phyloP scores from a whole-genome alignment of 30 jellyfish, hydroid and myxozoan species.

The Chironex yamaguchii region DNA sequence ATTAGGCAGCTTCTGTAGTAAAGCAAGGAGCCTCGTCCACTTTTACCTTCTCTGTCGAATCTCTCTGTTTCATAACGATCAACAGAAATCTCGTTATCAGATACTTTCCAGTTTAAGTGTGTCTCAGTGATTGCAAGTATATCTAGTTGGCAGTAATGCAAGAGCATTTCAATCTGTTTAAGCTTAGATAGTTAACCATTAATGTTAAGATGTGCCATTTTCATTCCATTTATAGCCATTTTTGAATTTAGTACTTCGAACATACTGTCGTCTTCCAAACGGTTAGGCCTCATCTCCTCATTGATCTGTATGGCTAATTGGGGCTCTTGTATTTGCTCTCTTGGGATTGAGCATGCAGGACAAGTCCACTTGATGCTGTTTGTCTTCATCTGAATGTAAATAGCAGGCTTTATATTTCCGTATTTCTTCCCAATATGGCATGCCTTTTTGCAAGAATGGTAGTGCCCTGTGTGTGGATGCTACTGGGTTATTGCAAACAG shows the following conservation, averaged over 20 bases:
- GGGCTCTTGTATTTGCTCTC: constrained; percentile 32
- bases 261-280: constrained; percentile 13
- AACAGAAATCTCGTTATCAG: constrained; percentile 14
- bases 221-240: background rate
- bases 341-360: constrained; percentile 23
- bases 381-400: constrained; percentile 22
- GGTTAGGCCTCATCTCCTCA: constrained; percentile 29
- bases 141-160: too few relatives aligned
- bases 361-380: constrained; percentile 31
- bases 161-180: too few relatives aligned
- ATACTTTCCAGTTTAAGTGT: constrained; percentile 31
- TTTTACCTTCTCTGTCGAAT: constrained; percentile 37
- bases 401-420: constrained; percentile 29
- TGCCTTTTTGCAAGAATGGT: background rate
- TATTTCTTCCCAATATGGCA: constrained; percentile 19
- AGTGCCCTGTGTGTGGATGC: constrained; percentile 11
- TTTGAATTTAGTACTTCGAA: constrained; percentile 15
- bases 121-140: constrained; percentile 35
- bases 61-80: constrained; percentile 25
- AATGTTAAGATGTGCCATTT: too few relatives aligned
- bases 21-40: constrained; percentile 35
- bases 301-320: constrained; percentile 22
- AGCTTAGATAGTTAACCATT: too few relatives aligned
- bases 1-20: constrained; percentile 17
- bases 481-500: constrained; percentile 12